Evolutionary conservation across 2,113 vertebrate genomes (phyloP), one percentile per base, ranked within the genome.

Genomic region (Elachura formosa): DNA sequence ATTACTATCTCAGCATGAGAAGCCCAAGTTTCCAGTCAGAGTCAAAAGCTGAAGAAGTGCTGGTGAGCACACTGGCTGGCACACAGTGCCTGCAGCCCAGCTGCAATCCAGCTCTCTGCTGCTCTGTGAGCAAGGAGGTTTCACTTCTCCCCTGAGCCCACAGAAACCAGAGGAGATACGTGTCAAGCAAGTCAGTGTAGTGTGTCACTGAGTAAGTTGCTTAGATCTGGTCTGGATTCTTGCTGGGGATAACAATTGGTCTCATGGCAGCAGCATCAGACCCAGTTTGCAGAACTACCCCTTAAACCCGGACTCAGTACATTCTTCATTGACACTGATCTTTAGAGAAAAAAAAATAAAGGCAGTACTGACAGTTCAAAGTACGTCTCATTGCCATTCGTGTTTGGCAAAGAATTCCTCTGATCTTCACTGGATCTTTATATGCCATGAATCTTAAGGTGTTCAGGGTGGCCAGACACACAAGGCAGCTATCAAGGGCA

Each of bases 381-480:
- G 52, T 40, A 64, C 21, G 55, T 87, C 54, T 89, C 78, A 31
- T 61, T 89, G 75, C 64, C 40, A 77, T 77, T 95, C 96, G 41
- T 83, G 49, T 74, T 64, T 87, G 84, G 68, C 55, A 80, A 90
- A 91, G 84, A 62, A 80, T 91, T 95, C 58, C 82, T 94, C 67
- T 72, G 89, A 89, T 91, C 58, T 95, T 87, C 4, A 0, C 54
- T 89, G 84, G 31, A 46, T 93, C 63, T 88, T 88, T 61, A 93
- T 56, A 86, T 11, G 29, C 59, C 3, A 1, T 67, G 87, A 91
- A 91, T 94, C 79, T 94, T 71, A 45, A 80, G 91, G 68, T 36
- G 72, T 48, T 90, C 73, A 0, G 0, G 61, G 72, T 89, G 87
- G 90, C 88, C 93, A 96, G 75, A 55, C 40, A 86, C 36, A 58